These are phyloP conservation scores for Pelmatolapia mariae DNA, from an alignment of 2,113 vertebrate genomes.

Conservation along the genomic window DNA sequence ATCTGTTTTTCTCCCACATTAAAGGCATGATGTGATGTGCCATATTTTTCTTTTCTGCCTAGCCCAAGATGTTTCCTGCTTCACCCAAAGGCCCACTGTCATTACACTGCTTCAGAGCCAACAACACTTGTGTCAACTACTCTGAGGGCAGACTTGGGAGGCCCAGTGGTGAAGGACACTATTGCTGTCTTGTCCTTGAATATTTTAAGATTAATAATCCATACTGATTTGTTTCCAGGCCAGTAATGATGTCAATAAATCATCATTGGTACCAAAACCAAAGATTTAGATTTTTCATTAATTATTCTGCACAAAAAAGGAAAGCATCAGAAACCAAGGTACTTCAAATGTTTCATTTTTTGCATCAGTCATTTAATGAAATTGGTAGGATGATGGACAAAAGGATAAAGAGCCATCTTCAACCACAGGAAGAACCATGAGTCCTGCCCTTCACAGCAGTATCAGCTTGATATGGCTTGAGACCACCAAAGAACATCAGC, in stretches of 20 bases:
- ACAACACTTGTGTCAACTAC: conserved; percentile 34
- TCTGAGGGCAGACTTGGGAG: conserved; percentile 69
- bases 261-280: not conserved
- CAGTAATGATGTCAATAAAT: not conserved
- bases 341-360: not conserved
- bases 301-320: not conserved
- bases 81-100: not conserved
- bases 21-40: not conserved
- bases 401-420: not conserved
- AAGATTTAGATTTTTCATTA: not conserved
- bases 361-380: not conserved
- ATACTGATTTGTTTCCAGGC: not conserved
- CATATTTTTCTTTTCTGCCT: not conserved
- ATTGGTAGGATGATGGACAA: not conserved
- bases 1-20: not conserved
- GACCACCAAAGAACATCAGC: not conserved
- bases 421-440: not conserved
- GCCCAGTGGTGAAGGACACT: conserved; percentile 76
- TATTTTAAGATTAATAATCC: not conserved
- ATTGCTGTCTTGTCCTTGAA: conserved; percentile 10
- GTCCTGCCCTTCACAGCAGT: rapidly evolving
- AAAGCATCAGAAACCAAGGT: not conserved
- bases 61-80: not conserved
- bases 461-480: not conserved
- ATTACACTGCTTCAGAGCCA: not conserved